phyloP scores from a whole-genome alignment of 2,797 vertebrate species.

The Dallia pectoralis region DNA sequence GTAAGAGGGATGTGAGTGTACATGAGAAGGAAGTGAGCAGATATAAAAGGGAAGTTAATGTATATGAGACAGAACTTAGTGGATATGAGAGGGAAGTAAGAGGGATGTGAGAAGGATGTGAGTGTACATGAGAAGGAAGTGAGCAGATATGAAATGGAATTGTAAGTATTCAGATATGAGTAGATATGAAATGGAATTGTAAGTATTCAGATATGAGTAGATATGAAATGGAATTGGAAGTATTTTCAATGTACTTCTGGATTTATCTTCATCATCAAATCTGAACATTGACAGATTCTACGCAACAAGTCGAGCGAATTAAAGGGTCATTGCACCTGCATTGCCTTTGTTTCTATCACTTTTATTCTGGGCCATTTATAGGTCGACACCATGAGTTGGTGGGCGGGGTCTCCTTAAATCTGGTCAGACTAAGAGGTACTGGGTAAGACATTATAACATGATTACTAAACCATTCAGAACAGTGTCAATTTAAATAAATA shows the following conservation, averaged over 20 bases:
- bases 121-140: too few relatives aligned
- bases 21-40: too few relatives aligned
- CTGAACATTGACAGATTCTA: slow-evolving; percentile 1
- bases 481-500: too few relatives aligned
- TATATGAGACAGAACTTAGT: too few relatives aligned
- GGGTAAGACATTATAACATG: neutral
- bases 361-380: slow-evolving; percentile 3
- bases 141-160: too few relatives aligned
- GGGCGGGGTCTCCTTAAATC: neutral
- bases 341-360: slow-evolving; percentile 6
- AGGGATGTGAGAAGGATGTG: too few relatives aligned
- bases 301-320: neutral
- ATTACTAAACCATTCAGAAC: too few relatives aligned
- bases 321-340: neutral
- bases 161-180: neutral
- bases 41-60: too few relatives aligned
- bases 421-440: neutral
- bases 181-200: neutral
- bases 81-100: too few relatives aligned
- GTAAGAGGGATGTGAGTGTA: too few relatives aligned
- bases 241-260: neutral
- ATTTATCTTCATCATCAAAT: neutral
- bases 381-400: neutral
- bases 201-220: neutral
- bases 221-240: neutral